Percentiles rank a stretch among this genome's conserved stretches.
Conservation (phyloP, 2,888 invertebrate species). For the Orchestes rusci region DNA sequence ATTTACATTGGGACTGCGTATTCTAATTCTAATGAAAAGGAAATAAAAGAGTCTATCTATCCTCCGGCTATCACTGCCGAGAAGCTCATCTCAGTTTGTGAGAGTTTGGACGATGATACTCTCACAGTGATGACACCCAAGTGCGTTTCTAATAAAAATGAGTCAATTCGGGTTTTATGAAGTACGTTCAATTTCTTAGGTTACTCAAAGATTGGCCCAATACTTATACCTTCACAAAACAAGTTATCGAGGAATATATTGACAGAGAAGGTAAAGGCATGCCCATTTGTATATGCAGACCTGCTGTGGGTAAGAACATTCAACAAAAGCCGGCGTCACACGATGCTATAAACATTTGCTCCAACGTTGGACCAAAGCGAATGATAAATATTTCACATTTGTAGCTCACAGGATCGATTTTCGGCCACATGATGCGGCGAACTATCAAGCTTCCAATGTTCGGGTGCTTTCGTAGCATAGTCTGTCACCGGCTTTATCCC, state of each 20-base stretch:
- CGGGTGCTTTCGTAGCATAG: too few species aligned
- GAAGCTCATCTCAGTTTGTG: constrained; percentile 36
- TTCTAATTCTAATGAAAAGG: constrained; percentile 29
- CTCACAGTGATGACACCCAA: constrained; percentile 31
- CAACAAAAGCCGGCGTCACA: too few species aligned
- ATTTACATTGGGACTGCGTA: constrained; percentile 33
- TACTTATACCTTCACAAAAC: constrained; percentile 68
- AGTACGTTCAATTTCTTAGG: constrained; percentile 34
- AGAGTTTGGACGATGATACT: constrained; percentile 39
- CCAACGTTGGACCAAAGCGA: too few species aligned
- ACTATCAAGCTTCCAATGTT: too few species aligned
- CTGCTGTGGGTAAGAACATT: constrained; percentile 50
- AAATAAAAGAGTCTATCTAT: constrained; percentile 34
- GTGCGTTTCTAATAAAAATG: neutral
- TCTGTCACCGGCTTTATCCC: too few species aligned
- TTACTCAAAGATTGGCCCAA: constrained; percentile 56
- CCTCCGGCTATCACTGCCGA: constrained; percentile 40
- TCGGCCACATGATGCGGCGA: too few species aligned
- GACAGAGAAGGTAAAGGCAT: constrained; percentile 48
- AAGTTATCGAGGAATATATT: constrained; percentile 59
- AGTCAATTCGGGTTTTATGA: too few species aligned
- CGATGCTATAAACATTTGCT: too few species aligned
- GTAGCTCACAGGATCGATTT: too few species aligned
- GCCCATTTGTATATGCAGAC: constrained; percentile 61
- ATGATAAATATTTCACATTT: too few species aligned